Base-by-base conservation (phyloP, 2,797 vertebrate species). In the Pseudochromis fuscus region DNA sequence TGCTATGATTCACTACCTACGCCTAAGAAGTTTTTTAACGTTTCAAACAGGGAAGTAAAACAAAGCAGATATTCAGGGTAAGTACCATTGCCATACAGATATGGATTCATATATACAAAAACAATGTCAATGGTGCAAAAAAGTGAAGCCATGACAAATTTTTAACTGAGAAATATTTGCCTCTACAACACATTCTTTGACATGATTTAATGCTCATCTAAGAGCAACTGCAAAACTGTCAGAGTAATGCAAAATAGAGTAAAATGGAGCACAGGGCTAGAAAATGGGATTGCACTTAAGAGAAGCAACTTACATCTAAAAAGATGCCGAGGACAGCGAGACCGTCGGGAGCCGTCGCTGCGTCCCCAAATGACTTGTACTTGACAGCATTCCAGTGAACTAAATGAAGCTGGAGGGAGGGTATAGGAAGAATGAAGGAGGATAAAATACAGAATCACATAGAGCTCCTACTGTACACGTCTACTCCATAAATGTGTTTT, bases 361-460 rank as follows among this genome's bases (percentile, higher is more conserved):
- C 98, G 63, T 98, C 96, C 59, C 90, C 94, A 85, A 97, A 98
- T 1, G 95, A 92, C 70, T 91, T 89, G 83, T 98, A 98, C 77
- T 97, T 97, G 70, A 90, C 94, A 49, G 96, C 96, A 25, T 99
- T 98, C 97, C 98, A 99, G 67, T 99, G 98, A 66, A 99, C 98
- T 76, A 99, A 94, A 87, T 99, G 98, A 64, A 99, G 96, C 98
- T 99, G 60, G 0, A 80, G 67, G 52, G 0, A 0, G 40, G 61
- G 46, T 58, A 84, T 56, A 68, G 11, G 1, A 55, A 3, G 13
- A 63, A n/a, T n/a, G n/a, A 16, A 33, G 8, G 4, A 52, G 50
- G 38, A 35, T 3, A 44, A 44, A 40, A 40, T n/a, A 42, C 38
- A 7, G 7, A 18, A 40, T 16, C 16, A 42, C 18, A 19, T 19